Conservation (phyloP, 2,797 vertebrate species). For the Syncerus caffer region DNA sequence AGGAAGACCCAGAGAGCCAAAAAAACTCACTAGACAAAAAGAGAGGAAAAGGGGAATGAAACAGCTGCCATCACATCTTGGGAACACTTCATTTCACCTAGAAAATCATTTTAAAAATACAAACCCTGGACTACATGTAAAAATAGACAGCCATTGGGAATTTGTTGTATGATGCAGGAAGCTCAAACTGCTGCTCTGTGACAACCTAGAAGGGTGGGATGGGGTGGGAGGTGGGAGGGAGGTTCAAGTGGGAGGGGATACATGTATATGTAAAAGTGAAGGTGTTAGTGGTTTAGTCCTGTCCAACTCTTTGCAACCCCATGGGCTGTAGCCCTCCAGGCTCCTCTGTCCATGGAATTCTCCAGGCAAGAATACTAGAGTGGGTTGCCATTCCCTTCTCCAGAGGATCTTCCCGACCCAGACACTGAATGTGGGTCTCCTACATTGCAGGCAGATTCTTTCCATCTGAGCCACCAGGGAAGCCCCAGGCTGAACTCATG, state of each 20-base stretch:
- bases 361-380: not conserved
- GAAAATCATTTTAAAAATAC: not conserved
- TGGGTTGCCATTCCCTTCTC: not conserved
- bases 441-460: not conserved
- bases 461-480: not conserved
- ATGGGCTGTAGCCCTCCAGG: not conserved
- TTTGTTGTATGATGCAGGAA: not conserved
- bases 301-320: not conserved
- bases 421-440: not conserved
- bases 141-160: not conserved
- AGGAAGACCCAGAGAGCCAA: not conserved
- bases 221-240: not conserved
- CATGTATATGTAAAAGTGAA: not conserved
- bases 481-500: not conserved
- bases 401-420: not conserved
- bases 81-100: not conserved
- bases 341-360: not conserved
- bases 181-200: not conserved
- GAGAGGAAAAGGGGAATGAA: not conserved
- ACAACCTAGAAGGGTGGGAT: not conserved
- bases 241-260: not conserved
- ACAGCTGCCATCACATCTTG: not conserved
- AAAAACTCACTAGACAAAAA: not conserved
- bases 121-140: not conserved
- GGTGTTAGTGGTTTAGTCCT: not conserved